Evolutionary conservation across 37 sponge, comb jelly and placozoan species (phyloP).

Genomic region (Halichondria panicea): DNA sequence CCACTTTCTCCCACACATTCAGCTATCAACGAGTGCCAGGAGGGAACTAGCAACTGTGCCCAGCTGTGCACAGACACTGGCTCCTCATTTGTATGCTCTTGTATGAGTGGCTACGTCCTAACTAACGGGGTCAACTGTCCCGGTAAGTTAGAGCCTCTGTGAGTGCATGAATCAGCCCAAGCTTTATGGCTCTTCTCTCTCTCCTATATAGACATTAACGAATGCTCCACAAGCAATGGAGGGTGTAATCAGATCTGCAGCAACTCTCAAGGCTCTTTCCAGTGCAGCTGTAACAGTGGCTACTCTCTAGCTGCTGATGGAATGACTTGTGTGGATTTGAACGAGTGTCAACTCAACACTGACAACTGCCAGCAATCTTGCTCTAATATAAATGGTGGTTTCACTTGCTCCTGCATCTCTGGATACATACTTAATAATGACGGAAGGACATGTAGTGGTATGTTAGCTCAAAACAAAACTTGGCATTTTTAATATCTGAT

Average conservation of each 20-base stretch:
- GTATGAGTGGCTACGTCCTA: too few species aligned
- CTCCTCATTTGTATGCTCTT: too few species aligned
- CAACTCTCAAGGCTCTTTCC: slow-evolving; percentile 16
- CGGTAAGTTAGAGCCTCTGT: neutral
- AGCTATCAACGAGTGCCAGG: neutral
- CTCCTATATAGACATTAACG: slow-evolving; percentile 15
- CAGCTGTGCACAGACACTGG: neutral
- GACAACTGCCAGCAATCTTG: slow-evolving; percentile 9
- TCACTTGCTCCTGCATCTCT: slow-evolving; percentile 3
- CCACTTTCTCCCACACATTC: neutral
- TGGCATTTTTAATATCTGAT: neutral
- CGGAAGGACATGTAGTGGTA: neutral
- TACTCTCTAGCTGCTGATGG: slow-evolving; percentile 1
- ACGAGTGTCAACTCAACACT: neutral
- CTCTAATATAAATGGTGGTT: neutral
- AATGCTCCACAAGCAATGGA: slow-evolving; percentile 2
- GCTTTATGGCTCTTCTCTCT: neutral
- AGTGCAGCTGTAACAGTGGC: slow-evolving; percentile 6
- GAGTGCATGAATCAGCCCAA: neutral
- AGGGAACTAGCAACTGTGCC: slow-evolving; percentile 1
- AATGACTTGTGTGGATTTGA: slow-evolving; percentile 2
- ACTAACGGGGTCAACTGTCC: neutral
- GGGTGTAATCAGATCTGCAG: slow-evolving; percentile 7
- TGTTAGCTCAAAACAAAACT: neutral
- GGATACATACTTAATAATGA: slow-evolving; percentile 3